phyloP scores from a whole-genome alignment of 2,888 invertebrate species.

The Lasioglossum oenotherae region DNA sequence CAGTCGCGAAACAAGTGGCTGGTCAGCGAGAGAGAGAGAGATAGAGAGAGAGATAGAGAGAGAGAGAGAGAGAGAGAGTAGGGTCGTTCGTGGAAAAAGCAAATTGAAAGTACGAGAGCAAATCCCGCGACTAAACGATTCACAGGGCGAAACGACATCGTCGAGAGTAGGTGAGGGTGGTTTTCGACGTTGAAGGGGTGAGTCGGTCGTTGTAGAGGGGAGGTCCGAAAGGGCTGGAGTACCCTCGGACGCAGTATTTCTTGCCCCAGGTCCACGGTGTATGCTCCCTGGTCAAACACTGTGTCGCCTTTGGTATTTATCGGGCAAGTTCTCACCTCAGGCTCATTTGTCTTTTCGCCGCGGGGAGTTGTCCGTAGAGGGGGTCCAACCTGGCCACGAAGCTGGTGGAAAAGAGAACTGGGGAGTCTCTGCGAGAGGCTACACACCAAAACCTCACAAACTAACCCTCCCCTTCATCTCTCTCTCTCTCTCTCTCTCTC shows the following conservation, averaged over 20 bases:
- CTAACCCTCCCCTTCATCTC: constrained; percentile 41
- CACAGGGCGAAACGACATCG: constrained; percentile 13
- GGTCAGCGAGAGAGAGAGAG: background rate
- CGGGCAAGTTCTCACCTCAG: constrained; percentile 84
- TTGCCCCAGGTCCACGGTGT: constrained; percentile 76
- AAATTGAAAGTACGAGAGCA: constrained; percentile 27
- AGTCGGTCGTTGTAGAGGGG: background rate
- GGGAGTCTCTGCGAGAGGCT: constrained; percentile 41
- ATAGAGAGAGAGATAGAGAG: no score
- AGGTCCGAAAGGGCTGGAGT: constrained; percentile 71
- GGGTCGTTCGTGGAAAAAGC: background rate
- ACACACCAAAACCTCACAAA: constrained; percentile 72
- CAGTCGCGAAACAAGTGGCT: background rate
- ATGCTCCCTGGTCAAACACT: constrained; percentile 83
- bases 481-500: background rate
- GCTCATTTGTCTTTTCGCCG: constrained; percentile 84
- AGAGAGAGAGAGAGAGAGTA: background rate
- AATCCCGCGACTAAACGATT: constrained; percentile 40
- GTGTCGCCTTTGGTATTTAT: constrained; percentile 84
- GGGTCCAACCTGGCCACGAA: constrained; percentile 44
- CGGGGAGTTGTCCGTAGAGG: constrained; percentile 75
- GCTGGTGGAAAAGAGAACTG: constrained; percentile 42
- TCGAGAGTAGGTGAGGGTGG: background rate
- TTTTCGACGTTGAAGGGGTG: background rate
- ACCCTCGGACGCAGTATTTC: constrained; percentile 79